These are phyloP conservation scores for Trigoniulus corallinus DNA, from an alignment of 1,140 invertebrate genomes.

Conservation along the genomic window DNA sequence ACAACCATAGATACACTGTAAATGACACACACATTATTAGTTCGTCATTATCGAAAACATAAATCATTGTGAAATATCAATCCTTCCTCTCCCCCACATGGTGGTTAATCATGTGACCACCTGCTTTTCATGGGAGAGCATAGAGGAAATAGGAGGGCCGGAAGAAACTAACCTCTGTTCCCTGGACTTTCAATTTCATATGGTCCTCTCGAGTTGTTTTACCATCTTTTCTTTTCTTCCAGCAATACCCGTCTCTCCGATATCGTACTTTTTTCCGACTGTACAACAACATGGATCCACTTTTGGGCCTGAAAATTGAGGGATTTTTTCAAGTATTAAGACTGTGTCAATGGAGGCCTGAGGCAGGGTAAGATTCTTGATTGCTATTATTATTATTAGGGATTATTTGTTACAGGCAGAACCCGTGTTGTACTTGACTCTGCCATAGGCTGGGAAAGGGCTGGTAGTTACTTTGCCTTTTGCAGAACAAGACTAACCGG, in stretches of 20 bases:
- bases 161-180: slow-evolving; percentile 57
- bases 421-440: too few relatives aligned
- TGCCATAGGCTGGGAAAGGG: too few relatives aligned
- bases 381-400: too few relatives aligned
- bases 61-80: too few relatives aligned
- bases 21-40: slow-evolving; percentile 13
- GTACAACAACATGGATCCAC: slow-evolving; percentile 92
- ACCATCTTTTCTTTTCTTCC: slow-evolving; percentile 96
- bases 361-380: too few relatives aligned
- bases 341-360: too few relatives aligned
- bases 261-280: slow-evolving; percentile 91
- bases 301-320: slow-evolving; percentile 58
- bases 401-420: too few relatives aligned
- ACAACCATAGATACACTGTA: slow-evolving; percentile 89
- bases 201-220: slow-evolving; percentile 97
- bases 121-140: too few relatives aligned
- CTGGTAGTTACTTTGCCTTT: too few relatives aligned
- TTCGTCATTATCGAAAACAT: slow-evolving; percentile 1
- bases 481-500: too few relatives aligned
- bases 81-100: too few relatives aligned
- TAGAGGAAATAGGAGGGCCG: not conserved
- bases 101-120: too few relatives aligned
- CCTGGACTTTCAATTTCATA: slow-evolving; percentile 97
- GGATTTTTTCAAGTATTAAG: slow-evolving; percentile 1
- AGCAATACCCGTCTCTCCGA: slow-evolving; percentile 91